These are phyloP conservation scores for Anas capensis DNA, from an alignment of 2,797 vertebrate genomes.

Conservation along the genomic window DNA sequence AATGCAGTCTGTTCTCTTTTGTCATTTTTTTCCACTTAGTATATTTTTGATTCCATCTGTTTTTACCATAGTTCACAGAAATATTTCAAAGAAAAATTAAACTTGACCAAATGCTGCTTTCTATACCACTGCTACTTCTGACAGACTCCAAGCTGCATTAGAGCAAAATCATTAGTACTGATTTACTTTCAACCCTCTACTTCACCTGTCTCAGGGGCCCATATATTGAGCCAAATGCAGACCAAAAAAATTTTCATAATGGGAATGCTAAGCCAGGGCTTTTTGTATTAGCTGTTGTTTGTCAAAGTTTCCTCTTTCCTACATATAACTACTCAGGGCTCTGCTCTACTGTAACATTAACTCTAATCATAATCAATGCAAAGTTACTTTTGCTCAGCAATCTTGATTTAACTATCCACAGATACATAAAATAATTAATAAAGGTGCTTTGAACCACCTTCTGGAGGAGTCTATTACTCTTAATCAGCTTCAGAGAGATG, in stretches of 20 bases:
- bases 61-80: conserved; percentile 20
- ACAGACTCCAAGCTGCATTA: background rate
- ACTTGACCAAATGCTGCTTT: background rate
- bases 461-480: conserved; percentile 5
- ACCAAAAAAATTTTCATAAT: background rate
- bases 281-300: background rate
- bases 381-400: background rate
- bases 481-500: conserved; percentile 63
- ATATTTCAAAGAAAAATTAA: conserved; percentile 16
- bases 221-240: background rate
- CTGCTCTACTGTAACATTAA: background rate
- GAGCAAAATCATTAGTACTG: background rate
- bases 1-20: background rate
- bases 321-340: background rate
- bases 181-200: background rate
- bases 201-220: background rate
- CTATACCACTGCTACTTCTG: background rate
- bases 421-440: conserved; percentile 20
- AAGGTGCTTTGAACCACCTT: conserved; percentile 43
- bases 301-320: background rate
- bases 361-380: background rate
- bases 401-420: background rate
- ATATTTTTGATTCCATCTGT: background rate
- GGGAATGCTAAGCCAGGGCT: background rate
- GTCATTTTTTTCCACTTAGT: background rate